A percentile compares a stretch with the other conserved stretches of the same genome.
phyloP scores from a whole-genome alignment of 2,797 vertebrate genomes.

The Lateolabrax maculatus region DNA sequence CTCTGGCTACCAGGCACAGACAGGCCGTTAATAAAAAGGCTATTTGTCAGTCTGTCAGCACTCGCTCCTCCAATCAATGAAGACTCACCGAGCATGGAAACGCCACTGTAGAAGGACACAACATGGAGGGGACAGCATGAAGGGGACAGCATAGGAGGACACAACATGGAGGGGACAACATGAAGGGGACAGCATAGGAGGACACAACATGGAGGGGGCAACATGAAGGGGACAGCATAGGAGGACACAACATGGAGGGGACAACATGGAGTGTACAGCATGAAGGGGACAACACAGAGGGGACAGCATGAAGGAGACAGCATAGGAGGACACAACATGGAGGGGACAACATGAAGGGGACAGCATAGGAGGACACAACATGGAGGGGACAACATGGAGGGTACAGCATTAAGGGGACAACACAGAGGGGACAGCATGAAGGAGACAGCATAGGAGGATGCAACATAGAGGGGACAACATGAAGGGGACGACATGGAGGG shows the following conservation, averaged over 20 bases:
- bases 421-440: background rate
- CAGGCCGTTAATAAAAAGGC: slow-evolving; percentile 77
- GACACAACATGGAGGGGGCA: background rate
- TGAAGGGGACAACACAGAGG: background rate
- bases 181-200: background rate
- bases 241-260: slow-evolving; percentile 30
- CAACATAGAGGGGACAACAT: background rate
- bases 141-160: background rate
- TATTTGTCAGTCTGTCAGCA: slow-evolving; percentile 79
- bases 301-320: background rate
- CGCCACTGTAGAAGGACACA: slow-evolving; percentile 34
- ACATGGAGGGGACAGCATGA: slow-evolving; percentile 9
- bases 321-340: background rate
- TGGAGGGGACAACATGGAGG: too few relatives aligned
- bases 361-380: slow-evolving; percentile 29
- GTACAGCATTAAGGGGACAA: background rate
- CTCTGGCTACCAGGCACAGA: slow-evolving; percentile 73
- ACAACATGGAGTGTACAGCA: slow-evolving; percentile 25
- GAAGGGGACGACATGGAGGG: slow-evolving; percentile 33
- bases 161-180: background rate
- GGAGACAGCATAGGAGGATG: background rate
- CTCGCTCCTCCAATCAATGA: slow-evolving; percentile 72
- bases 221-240: slow-evolving; percentile 12
- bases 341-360: background rate
- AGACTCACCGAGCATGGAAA: slow-evolving; percentile 54